These are phyloP conservation scores for Caenorhabditis sp. DNA, from an alignment of 2,888 invertebrate genomes.

Conservation along the genomic window DNA sequence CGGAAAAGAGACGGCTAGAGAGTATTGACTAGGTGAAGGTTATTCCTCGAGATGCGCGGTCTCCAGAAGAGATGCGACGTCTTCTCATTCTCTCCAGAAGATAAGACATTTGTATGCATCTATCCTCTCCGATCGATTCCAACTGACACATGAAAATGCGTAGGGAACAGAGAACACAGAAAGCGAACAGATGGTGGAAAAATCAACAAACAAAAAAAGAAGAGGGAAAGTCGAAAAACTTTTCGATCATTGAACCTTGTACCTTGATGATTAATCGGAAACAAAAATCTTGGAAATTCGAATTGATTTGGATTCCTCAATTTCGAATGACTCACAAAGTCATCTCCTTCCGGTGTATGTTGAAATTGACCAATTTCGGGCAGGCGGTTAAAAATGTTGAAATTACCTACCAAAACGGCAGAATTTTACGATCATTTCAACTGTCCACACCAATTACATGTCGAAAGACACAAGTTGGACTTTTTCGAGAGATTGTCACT, in stretches of 20 bases:
- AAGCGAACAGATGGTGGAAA: background rate
- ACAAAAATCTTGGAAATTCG: too few species aligned
- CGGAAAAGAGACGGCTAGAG: conserved; percentile 23
- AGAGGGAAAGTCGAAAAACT: background rate
- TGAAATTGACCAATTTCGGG: background rate
- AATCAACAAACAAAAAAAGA: background rate
- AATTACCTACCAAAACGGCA: too few species aligned
- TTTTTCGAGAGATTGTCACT: background rate
- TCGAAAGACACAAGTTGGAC: background rate
- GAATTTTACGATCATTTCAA: background rate
- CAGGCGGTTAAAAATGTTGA: background rate
- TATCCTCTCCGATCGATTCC: too few species aligned
- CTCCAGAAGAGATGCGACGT: too few species aligned
- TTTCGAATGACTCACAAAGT: background rate
- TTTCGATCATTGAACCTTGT: conserved; percentile 29
- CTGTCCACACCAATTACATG: background rate
- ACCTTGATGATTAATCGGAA: conserved; percentile 29
- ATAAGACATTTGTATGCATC: too few species aligned
- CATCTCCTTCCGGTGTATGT: conserved; percentile 6
- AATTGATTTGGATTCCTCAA: too few species aligned
- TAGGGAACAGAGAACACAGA: too few species aligned
- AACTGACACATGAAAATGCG: background rate
- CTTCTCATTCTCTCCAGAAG: background rate
- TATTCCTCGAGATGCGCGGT: background rate
- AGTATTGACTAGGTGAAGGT: conserved; percentile 54